A percentile compares a stretch with the other conserved stretches of the same genome.
Evolutionary conservation across 2,797 vertebrate genomes (phyloP).

Genomic region (Lutjanus campechanus): DNA sequence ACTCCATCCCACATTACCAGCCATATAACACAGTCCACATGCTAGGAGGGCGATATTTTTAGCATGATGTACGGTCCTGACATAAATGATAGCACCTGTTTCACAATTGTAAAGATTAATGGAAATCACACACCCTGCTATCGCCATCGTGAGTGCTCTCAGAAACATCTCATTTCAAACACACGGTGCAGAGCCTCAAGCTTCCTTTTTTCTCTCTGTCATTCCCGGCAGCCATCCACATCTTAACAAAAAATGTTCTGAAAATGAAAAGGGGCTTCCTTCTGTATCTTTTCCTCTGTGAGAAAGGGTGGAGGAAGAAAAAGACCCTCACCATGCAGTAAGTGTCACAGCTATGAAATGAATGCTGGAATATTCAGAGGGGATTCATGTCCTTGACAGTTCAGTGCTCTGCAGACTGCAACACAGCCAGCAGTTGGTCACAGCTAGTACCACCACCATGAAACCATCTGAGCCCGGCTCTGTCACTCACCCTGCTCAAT

Average conservation of each 20-base stretch:
- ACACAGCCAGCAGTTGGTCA: constrained; percentile 60
- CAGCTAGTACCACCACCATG: constrained; percentile 39
- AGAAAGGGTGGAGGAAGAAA: background rate
- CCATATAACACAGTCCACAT: constrained; percentile 3
- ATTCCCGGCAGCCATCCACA: constrained; percentile 48
- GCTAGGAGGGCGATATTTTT: background rate
- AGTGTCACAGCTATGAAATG: constrained; percentile 59
- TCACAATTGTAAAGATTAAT: constrained; percentile 39
- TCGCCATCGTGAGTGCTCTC: constrained; percentile 33
- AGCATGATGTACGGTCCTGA: constrained; percentile 8
- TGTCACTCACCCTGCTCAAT: constrained; percentile 39
- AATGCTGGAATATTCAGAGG: constrained; percentile 52
- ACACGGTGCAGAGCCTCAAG: constrained; percentile 34
- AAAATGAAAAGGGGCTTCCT: constrained; percentile 38
- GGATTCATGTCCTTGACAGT: constrained; percentile 67
- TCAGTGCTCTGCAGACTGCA: constrained; percentile 59
- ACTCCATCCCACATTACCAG: background rate
- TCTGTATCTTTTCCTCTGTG: constrained; percentile 28
- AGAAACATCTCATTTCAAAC: constrained; percentile 40
- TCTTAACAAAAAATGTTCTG: constrained; percentile 27
- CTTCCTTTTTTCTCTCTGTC: constrained; percentile 43
- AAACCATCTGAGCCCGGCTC: constrained; percentile 39
- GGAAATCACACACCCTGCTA: constrained; percentile 17
- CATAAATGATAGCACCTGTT: constrained; percentile 34
- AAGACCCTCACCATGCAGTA: constrained; percentile 22